These are phyloP conservation scores for Tigriopus californicus DNA, from an alignment of 2,888 invertebrate species.

Conservation along the genomic window DNA sequence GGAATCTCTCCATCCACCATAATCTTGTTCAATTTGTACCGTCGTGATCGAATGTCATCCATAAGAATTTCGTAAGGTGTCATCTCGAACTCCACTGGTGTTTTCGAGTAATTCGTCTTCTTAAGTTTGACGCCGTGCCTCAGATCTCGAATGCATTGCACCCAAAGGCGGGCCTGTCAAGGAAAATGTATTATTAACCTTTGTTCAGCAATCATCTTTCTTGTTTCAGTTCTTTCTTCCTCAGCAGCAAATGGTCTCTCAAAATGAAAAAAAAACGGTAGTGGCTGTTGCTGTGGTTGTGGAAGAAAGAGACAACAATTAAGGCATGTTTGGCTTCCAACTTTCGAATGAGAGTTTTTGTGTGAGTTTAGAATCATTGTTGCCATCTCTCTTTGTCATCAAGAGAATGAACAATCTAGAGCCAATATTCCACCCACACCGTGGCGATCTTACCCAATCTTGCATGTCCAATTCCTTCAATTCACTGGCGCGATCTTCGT, in stretches of 20 bases:
- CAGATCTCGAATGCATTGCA: constrained; percentile 80
- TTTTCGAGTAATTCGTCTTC: constrained; percentile 43
- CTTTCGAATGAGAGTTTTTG: too few species aligned
- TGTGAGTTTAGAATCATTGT: too few species aligned
- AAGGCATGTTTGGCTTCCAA: too few species aligned
- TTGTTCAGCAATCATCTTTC: too few species aligned
- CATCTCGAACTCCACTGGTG: constrained; percentile 53
- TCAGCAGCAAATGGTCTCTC: too few species aligned
- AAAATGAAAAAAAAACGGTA: too few species aligned
- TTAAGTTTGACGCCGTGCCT: constrained; percentile 79
- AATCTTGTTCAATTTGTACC: constrained; percentile 68
- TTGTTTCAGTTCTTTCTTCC: too few species aligned
- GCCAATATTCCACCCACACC: constrained; percentile 46
- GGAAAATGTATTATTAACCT: constrained; percentile 31
- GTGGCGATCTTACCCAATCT: constrained; percentile 60
- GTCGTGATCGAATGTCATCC: constrained; percentile 76
- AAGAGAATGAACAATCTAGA: too few species aligned
- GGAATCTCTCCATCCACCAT: constrained; percentile 60
- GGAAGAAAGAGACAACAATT: too few species aligned
- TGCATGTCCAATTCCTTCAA: constrained; percentile 64
- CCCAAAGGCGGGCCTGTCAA: constrained; percentile 56
- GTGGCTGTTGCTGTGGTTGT: too few species aligned
- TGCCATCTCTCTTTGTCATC: too few species aligned
- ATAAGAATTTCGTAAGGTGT: constrained; percentile 92
- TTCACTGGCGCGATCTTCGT: constrained; percentile 29